A percentile compares a stretch with the other conserved stretches of the same genome.
Evolutionary conservation across 1,140 invertebrate genomes (phyloP).

Genomic region (Trialeurodes vaporariorum): DNA sequence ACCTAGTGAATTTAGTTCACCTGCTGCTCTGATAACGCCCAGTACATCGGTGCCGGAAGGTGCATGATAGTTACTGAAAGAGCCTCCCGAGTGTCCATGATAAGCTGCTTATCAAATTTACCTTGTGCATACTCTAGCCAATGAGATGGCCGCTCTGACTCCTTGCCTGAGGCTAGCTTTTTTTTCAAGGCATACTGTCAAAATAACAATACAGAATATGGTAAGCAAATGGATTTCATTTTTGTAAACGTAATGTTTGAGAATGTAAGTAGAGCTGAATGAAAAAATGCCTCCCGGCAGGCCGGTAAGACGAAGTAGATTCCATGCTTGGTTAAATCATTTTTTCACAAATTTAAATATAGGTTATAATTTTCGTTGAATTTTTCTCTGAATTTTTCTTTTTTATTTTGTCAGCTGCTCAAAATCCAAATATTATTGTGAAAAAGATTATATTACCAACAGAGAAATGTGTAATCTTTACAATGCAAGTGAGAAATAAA

Average conservation of each 20-base stretch:
- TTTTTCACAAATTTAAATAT: too few relatives aligned
- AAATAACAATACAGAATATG: background rate
- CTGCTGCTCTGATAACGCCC: slow-evolving; percentile 79
- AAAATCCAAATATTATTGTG: too few relatives aligned
- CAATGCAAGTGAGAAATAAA: too few relatives aligned
- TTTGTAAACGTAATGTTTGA: too few relatives aligned
- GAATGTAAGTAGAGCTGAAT: slow-evolving; percentile 74
- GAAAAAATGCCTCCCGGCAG: too few relatives aligned
- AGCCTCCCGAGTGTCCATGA: slow-evolving; percentile 62
- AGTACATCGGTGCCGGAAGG: slow-evolving; percentile 76
- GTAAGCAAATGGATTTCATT: background rate
- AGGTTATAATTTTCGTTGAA: too few relatives aligned
- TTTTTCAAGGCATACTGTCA: slow-evolving; percentile 33
- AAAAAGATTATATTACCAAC: too few relatives aligned
- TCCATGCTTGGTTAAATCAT: too few relatives aligned
- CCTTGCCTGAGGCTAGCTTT: slow-evolving; percentile 34
- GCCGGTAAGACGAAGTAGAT: too few relatives aligned
- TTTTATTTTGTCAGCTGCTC: too few relatives aligned
- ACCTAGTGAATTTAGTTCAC: slow-evolving; percentile 37
- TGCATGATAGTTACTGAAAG: slow-evolving; percentile 63
- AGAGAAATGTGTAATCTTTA: too few relatives aligned
- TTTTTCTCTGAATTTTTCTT: too few relatives aligned
- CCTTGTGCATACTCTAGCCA: slow-evolving; percentile 70
- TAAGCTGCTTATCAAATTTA: slow-evolving; percentile 49
- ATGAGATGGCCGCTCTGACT: slow-evolving; percentile 43